Evolutionary conservation across 2,888 invertebrate species (phyloP), one percentile per base, ranked within the genome.

Genomic region (Drymonia ruficornis): DNA sequence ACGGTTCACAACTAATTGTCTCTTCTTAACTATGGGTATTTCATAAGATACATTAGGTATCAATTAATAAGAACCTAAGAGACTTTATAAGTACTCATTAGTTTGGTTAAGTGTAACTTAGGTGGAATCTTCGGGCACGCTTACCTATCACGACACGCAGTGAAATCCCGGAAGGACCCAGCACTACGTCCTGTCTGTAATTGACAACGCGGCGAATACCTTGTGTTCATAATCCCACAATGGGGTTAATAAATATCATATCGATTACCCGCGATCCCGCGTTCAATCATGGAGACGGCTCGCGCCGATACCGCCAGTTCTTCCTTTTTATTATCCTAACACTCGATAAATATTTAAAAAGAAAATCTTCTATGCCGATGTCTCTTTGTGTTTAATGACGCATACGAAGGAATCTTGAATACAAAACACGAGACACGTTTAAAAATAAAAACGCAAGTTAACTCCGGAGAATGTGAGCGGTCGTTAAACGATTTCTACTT

Each of bases 401-500:
- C 64, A 63, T 61, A 49, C 38, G 49, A 45, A 55, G 6, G 44
- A 60, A 54, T 58, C 52, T 55, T 66, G 46, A 59, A 67, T 46
- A 55, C 38, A 53, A 52, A 56, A 56, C 49, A 58, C 29, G 50
- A 55, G 43, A 54, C 1, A 31, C 44, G 43, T 38, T 28, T 42
- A 54, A 42, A 18, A 46, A 40, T 49, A 56, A 53, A 55, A 53
- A 40, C 2, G 23, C 23, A 44, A 12, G 31, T 34, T 18, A 47
- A 18, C 12, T 34, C 16, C 18, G 18, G 16, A 34, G 4, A 8
- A 23, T 28, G 63, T 62, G 69, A 68, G 47, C 11, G 13, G 47
- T 71, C 66, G 72, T 74, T 67, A 71, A 75, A 68, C 65, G 69
- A 74, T 75, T 76, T 77, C 74, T 75, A 75, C 65, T 76, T 43